Evolutionary conservation across 2,113 vertebrate species (phyloP).

Genomic region (Pontoporia blainvillei): DNA sequence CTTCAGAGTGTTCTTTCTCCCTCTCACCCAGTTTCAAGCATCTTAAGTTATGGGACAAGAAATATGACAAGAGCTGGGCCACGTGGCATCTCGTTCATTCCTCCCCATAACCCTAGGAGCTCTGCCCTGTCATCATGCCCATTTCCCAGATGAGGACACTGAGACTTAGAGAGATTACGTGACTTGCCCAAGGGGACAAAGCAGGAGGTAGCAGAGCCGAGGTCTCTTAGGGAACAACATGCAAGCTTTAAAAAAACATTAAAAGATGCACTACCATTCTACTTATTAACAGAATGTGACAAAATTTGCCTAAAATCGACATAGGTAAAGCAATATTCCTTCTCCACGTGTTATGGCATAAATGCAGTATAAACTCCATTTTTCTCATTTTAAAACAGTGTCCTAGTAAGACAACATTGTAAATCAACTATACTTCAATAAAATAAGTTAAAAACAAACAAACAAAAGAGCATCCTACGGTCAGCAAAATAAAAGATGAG

Average conservation of each 20-base stretch:
- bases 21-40: neutral
- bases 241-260: neutral
- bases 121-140: fast-evolving
- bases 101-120: fast-evolving
- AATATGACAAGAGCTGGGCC: neutral
- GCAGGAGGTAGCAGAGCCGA: neutral
- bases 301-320: neutral
- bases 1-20: too few species aligned
- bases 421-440: neutral
- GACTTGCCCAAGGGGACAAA: neutral
- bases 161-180: neutral
- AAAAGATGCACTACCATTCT: neutral
- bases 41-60: too few species aligned
- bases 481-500: neutral
- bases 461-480: fast-evolving
- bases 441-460: neutral
- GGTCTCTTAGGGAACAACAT: neutral
- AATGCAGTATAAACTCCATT: neutral
- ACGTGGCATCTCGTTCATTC: fast-evolving
- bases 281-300: neutral
- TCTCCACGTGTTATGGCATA: neutral
- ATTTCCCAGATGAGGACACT: neutral
- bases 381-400: neutral
- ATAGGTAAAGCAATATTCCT: neutral
- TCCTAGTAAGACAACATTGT: neutral